Base-by-base conservation (phyloP, 2,113 vertebrate genomes). In the Dasypus novemcinctus region DNA sequence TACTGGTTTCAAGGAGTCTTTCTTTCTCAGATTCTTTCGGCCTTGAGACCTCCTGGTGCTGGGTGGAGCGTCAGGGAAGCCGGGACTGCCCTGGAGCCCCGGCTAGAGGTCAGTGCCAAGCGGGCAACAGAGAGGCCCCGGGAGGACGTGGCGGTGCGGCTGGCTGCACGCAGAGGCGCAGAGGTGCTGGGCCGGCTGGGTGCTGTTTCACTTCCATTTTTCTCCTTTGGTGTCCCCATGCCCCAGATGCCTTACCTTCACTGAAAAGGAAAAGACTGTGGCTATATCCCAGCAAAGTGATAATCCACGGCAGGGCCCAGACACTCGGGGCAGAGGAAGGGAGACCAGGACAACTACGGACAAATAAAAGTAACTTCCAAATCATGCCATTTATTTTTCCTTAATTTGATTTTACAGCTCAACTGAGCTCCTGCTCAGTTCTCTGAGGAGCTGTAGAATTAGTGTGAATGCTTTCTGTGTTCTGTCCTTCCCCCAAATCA, bases 371-470 rank as follows among this genome's bases (percentile, higher is more conserved):
- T 43, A 71, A 63, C 64, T 81, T 92, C 63, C 11, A 69, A 86
- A 82, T 46, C 69, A 27, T 36, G 84, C 46, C 63, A 36, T 63
- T 88, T 49, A 38, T 87, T 72, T 86, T 72, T 11, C 29, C n/a
- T 76, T 46, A 49, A 61, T 63, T 74, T 81, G 57, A 46, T 36
- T 95, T 87, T 54, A 78, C 29, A 87, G 87, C 27, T 63, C 18
- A 3, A 64, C 87, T 72, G 74, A 63, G 41, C 31, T 36, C 41
- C 61, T 54, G 90, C 76, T 71, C 17, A 3, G 33, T 72, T 76
- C 66, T 91, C 82, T 18, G 72, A 85, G 36, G 90, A 91, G 72
- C 18, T 49, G 43, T n/a, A 75, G 87, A 52, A 54, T 76, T 63
- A 4, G 5, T 12, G 36, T 4, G 17, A n/a, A 61, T 0, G 0